Evolutionary conservation across 2,797 vertebrate species (phyloP).

Genomic region (Danio albolineatus): DNA sequence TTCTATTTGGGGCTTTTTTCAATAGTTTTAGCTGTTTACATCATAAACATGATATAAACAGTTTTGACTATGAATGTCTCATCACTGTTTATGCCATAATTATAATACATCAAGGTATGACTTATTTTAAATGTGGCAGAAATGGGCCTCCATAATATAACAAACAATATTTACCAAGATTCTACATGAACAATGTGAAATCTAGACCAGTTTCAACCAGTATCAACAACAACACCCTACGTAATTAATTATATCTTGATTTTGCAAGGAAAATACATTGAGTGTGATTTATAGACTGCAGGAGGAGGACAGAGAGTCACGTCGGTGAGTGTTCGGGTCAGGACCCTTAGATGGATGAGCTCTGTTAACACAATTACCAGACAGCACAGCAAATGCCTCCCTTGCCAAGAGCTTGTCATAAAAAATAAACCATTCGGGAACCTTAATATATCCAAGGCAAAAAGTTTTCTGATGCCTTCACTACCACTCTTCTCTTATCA

Average conservation of each 20-base stretch:
- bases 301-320: constrained; percentile 56
- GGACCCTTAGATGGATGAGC: constrained; percentile 40
- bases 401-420: constrained; percentile 42
- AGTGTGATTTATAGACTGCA: constrained; percentile 62
- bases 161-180: neutral
- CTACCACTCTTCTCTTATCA: constrained; percentile 12
- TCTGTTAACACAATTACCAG: constrained; percentile 48
- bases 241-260: constrained; percentile 71
- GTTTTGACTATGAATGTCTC: neutral
- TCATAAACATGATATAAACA: neutral
- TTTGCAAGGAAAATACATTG: constrained; percentile 56
- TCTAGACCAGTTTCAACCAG: neutral
- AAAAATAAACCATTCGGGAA: constrained; percentile 23
- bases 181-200: neutral
- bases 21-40: no score
- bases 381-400: constrained; percentile 39
- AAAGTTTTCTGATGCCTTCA: constrained; percentile 1
- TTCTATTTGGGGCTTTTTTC: no score
- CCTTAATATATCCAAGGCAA: constrained; percentile 6
- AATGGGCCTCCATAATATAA: neutral
- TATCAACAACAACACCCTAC: constrained; percentile 12
- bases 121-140: neutral
- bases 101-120: neutral
- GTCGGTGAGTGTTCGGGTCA: constrained; percentile 46
- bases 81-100: neutral